Conservation (phyloP, 2,113 vertebrate species). For the Brachypodius melanocephalos region DNA sequence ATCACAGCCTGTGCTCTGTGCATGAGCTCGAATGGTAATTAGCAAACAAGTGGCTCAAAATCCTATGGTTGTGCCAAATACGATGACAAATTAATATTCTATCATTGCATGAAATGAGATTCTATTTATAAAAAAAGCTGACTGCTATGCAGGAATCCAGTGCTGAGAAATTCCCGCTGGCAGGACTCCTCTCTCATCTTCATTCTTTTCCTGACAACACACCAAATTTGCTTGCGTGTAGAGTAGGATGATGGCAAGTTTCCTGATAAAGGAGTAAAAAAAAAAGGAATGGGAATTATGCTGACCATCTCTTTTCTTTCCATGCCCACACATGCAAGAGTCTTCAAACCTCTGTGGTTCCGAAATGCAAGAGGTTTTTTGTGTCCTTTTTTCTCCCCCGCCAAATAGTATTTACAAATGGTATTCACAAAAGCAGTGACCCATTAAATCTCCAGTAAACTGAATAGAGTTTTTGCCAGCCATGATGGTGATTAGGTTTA, state of each 20-base stretch:
- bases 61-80: slow-evolving; percentile 1
- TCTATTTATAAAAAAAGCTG: slow-evolving; percentile 44
- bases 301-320: background rate
- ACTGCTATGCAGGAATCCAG: background rate
- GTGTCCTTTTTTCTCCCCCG: background rate
- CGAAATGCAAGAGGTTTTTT: background rate
- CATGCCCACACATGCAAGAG: background rate
- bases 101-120: background rate
- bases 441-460: background rate
- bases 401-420: background rate
- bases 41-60: background rate
- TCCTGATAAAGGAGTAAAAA: background rate
- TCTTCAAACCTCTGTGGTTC: background rate
- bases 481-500: background rate
- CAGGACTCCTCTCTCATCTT: background rate
- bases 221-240: background rate
- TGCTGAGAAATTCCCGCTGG: background rate
- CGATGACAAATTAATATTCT: background rate
- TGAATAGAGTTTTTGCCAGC: background rate
- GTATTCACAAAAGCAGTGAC: background rate
- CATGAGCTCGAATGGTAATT: slow-evolving; percentile 20
- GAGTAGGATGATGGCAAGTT: background rate
- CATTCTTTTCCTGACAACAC: slow-evolving; percentile 18
- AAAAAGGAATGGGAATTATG: background rate
- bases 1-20: background rate